phyloP scores from a whole-genome alignment of 2,113 vertebrate species.

The Megaleporinus macrocephalus region DNA sequence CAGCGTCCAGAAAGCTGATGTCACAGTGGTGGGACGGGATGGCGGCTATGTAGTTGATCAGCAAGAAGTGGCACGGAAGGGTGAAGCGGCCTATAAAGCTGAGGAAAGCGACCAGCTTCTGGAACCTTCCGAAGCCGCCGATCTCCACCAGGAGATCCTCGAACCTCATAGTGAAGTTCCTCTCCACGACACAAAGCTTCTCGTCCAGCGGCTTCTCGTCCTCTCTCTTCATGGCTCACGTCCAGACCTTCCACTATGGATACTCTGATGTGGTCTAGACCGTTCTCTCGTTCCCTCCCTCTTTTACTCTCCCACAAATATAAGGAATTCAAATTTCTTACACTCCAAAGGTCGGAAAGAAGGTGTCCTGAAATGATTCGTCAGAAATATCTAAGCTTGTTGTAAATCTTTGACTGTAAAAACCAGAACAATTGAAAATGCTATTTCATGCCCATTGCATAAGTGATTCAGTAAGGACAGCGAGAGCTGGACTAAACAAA shows the following conservation, averaged over 20 bases:
- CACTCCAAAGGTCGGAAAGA: conserved; percentile 35
- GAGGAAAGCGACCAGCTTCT: conserved; percentile 71
- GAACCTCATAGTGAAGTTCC: conserved; percentile 77
- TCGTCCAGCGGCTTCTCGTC: background rate
- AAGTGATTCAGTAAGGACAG: conserved; percentile 5
- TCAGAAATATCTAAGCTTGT: conserved; percentile 25
- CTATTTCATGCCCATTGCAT: background rate
- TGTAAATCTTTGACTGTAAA: conserved; percentile 39
- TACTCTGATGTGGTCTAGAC: background rate
- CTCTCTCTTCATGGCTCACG: background rate
- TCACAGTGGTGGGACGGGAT: conserved; percentile 51
- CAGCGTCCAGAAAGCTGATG: conserved; percentile 56
- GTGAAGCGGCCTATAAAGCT: conserved; percentile 76
- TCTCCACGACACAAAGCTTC: background rate
- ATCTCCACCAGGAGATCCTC: conserved; percentile 82
- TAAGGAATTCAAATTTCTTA: background rate
- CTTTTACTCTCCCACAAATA: background rate
- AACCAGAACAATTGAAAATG: background rate
- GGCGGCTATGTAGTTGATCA: conserved; percentile 51
- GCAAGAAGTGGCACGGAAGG: conserved; percentile 51
- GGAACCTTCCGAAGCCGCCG: conserved; percentile 84
- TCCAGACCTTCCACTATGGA: background rate
- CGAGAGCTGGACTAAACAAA: background rate
- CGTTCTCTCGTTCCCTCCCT: background rate
- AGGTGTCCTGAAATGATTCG: background rate